phyloP scores from a whole-genome alignment of 1,140 invertebrate genomes.

The Bombus fervidus region DNA sequence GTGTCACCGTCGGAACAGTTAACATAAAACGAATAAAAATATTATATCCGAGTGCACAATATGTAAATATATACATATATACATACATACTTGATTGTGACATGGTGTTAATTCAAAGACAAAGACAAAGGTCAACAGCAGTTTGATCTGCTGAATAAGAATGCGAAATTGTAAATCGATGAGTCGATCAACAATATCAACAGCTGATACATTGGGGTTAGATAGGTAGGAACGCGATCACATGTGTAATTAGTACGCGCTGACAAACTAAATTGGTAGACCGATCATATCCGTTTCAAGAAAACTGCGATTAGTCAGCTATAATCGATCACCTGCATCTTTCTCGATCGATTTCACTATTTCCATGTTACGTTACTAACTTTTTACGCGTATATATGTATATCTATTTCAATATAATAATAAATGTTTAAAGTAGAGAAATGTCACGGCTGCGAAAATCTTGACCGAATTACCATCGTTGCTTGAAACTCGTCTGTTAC shows the following conservation, averaged over 20 bases:
- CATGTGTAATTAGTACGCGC: not conserved
- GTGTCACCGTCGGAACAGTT: too few relatives aligned
- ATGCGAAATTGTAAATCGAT: not conserved
- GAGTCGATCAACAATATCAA: not conserved
- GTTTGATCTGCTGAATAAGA: not conserved
- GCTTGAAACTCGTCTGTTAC: slow-evolving; percentile 11
- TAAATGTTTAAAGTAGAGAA: slow-evolving; percentile 18
- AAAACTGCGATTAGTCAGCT: not conserved
- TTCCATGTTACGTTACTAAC: not conserved
- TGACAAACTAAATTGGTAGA: slow-evolving; percentile 7
- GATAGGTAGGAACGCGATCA: not conserved
- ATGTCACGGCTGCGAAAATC: slow-evolving; percentile 55
- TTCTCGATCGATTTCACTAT: slow-evolving; percentile 37
- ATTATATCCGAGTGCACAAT: not conserved
- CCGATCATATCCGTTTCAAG: not conserved
- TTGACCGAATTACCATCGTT: slow-evolving; percentile 28
- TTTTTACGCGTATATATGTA: not conserved
- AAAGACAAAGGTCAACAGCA: not conserved
- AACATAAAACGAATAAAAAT: too few relatives aligned
- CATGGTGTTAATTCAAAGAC: not conserved
- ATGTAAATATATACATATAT: too few relatives aligned
- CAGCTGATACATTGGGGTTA: not conserved
- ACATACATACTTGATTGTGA: not conserved
- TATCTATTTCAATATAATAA: not conserved
- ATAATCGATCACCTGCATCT: not conserved